phyloP scores from a whole-genome alignment of 2,888 invertebrate genomes.

The Malthinus flaveolus region DNA sequence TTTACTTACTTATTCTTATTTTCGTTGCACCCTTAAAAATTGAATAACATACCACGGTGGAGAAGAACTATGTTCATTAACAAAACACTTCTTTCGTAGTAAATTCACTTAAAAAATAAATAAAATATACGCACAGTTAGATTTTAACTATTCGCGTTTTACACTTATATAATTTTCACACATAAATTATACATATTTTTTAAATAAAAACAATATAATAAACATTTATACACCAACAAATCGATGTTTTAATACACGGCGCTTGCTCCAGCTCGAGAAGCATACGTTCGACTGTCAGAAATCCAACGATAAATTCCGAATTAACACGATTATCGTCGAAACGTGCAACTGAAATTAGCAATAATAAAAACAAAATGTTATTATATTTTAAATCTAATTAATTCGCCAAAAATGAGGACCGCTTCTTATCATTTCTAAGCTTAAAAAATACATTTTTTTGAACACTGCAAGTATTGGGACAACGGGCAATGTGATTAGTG shows the following conservation, averaged over 20 bases:
- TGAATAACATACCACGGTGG: background rate
- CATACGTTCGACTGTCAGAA: slow-evolving; percentile 20
- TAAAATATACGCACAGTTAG: background rate
- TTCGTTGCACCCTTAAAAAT: slow-evolving; percentile 1
- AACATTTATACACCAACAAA: slow-evolving; percentile 35
- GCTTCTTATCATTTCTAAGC: no score
- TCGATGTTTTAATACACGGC: slow-evolving; percentile 36
- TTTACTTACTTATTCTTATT: no score
- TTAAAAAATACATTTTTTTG: no score
- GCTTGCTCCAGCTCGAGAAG: slow-evolving; percentile 31
- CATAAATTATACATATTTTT: slow-evolving; percentile 23
- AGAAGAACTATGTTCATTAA: background rate
- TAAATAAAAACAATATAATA: slow-evolving; percentile 24
- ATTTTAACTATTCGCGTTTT: background rate
- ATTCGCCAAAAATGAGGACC: no score
- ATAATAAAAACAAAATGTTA: no score
- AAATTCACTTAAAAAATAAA: background rate
- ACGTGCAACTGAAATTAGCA: no score
- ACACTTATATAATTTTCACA: slow-evolving; percentile 12
- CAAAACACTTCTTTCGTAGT: background rate
- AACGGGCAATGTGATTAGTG: no score
- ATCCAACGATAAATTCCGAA: slow-evolving; percentile 9
- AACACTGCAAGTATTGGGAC: no score
- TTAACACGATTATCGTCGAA: background rate
- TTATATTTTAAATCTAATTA: no score